Percentiles rank a stretch among this genome's conserved stretches.
These are phyloP conservation scores for Nycticebus coucang DNA, from an alignment of 2,113 vertebrate species.

Conservation along the genomic window DNA sequence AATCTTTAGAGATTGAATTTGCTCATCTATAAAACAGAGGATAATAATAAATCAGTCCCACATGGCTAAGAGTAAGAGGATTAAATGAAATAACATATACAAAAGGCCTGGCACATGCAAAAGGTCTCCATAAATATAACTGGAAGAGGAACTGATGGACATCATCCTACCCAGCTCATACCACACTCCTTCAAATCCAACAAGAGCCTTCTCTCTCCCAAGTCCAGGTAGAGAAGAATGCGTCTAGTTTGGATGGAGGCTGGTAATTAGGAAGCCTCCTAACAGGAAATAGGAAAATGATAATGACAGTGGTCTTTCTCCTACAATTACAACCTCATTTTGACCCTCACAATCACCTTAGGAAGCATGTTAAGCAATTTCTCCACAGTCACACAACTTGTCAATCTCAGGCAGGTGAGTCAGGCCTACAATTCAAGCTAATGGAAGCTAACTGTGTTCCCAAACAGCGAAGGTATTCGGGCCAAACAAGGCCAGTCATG, in stretches of 20 bases:
- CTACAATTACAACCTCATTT: neutral
- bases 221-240: neutral
- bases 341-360: neutral
- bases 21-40: constrained; percentile 12
- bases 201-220: constrained; percentile 4
- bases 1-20: neutral
- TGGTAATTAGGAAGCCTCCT: neutral
- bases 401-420: neutral
- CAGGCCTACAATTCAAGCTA: constrained; percentile 6
- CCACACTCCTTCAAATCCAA: neutral
- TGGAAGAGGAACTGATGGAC: neutral
- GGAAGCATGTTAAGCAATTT: neutral
- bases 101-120: neutral
- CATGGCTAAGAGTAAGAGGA: neutral
- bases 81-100: constrained; percentile 35
- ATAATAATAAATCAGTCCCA: neutral
- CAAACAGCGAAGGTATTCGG: neutral
- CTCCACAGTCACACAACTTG: neutral
- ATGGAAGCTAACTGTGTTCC: neutral
- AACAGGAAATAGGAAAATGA: neutral
- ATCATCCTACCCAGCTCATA: neutral
- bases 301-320: neutral
- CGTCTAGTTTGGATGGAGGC: neutral
- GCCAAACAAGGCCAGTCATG: neutral
- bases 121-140: neutral